Evolutionary conservation across 1,140 invertebrate species (phyloP).

Genomic region (Solen grandis): DNA sequence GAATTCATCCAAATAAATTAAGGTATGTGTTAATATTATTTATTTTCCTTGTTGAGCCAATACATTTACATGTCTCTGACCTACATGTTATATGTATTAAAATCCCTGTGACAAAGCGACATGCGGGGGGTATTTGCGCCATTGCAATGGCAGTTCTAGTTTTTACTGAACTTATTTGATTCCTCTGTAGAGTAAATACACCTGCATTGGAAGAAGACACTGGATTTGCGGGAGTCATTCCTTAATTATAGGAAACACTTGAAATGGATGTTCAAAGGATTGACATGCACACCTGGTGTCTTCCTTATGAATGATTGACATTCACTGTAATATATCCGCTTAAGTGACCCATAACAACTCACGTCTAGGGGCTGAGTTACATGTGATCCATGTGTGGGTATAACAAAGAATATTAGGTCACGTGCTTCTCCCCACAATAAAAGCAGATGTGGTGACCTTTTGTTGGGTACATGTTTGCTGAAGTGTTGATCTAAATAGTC

Average conservation of each 20-base stretch:
- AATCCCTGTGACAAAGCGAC: too few relatives aligned
- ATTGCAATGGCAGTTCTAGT: background rate
- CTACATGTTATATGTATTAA: too few relatives aligned
- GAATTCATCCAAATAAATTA: too few relatives aligned
- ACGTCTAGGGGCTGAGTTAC: slow-evolving; percentile 22
- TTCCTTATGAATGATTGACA: background rate
- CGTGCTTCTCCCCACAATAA: slow-evolving; percentile 10
- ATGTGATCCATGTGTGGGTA: slow-evolving; percentile 41
- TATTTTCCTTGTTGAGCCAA: too few relatives aligned
- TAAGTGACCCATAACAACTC: slow-evolving; percentile 25
- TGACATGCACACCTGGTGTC: background rate
- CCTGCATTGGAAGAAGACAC: slow-evolving; percentile 30
- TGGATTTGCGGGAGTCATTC: slow-evolving; percentile 20
- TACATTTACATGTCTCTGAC: too few relatives aligned
- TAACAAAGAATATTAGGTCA: slow-evolving; percentile 30
- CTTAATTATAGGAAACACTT: slow-evolving; percentile 16
- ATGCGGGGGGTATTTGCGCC: too few relatives aligned
- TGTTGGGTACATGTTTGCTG: background rate
- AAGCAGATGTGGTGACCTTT: background rate
- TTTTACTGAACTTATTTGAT: background rate
- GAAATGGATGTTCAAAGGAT: background rate
- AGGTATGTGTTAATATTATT: too few relatives aligned
- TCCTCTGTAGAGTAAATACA: slow-evolving; percentile 18
- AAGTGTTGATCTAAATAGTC: slow-evolving; percentile 19
- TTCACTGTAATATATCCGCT: slow-evolving; percentile 3